Conservation (phyloP, 2,888 invertebrate species). For the Furcula furcula region DNA sequence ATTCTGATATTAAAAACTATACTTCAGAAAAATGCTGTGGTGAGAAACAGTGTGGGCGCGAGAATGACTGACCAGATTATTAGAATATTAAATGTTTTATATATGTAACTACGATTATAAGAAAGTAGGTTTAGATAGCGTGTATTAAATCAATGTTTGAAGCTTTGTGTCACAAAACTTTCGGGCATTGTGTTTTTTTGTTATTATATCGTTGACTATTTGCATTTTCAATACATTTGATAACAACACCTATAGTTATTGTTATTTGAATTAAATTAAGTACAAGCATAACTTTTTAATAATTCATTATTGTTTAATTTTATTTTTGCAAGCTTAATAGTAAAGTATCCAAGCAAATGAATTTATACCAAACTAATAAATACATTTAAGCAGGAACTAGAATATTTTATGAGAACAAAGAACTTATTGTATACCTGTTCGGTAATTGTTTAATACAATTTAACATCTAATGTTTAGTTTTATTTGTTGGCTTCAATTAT, state of each 20-base stretch:
- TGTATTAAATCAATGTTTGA: slow-evolving; percentile 54
- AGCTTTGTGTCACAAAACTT: slow-evolving; percentile 52
- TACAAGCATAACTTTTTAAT: too few relatives aligned
- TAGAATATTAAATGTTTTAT: slow-evolving; percentile 67
- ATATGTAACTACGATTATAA: slow-evolving; percentile 51
- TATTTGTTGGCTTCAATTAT: slow-evolving; percentile 23
- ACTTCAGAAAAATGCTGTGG: slow-evolving; percentile 49
- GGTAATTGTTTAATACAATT: slow-evolving; percentile 69
- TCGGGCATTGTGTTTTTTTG: slow-evolving; percentile 34
- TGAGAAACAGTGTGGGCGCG: slow-evolving; percentile 55
- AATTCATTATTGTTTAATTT: neutral
- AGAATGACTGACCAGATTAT: slow-evolving; percentile 72
- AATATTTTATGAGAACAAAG: slow-evolving; percentile 38
- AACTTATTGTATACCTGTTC: slow-evolving; percentile 42
- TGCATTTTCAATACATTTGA: neutral
- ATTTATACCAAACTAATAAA: slow-evolving; percentile 29
- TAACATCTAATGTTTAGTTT: slow-evolving; percentile 61
- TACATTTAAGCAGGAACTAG: slow-evolving; percentile 22
- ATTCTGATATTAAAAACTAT: slow-evolving; percentile 16
- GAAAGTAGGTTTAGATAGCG: slow-evolving; percentile 62
- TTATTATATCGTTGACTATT: neutral
- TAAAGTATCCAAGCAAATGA: slow-evolving; percentile 16
- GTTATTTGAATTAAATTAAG: neutral
- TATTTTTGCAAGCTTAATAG: slow-evolving; percentile 23
- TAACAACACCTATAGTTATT: neutral